phyloP scores from a whole-genome alignment of 1,140 invertebrate species.

The Trachymyrmex cornetzi region DNA sequence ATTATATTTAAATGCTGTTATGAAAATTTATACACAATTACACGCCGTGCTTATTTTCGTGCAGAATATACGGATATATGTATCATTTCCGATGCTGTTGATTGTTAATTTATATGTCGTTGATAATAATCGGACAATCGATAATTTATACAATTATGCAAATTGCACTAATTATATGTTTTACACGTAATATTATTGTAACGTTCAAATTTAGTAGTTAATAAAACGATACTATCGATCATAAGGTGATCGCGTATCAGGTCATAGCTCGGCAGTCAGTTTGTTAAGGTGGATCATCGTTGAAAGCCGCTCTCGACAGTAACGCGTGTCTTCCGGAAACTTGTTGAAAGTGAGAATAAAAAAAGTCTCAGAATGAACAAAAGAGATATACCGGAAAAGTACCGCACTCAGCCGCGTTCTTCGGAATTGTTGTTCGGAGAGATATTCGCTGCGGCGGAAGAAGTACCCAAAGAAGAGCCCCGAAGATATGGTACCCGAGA shows the following conservation, averaged over 20 bases:
- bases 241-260: conserved; percentile 1
- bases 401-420: conserved; percentile 21
- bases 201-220: conserved; percentile 22
- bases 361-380: conserved; percentile 49
- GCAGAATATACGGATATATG: not conserved
- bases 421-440: conserved; percentile 54
- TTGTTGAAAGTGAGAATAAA: conserved; percentile 49
- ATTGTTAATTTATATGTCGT: conserved; percentile 14
- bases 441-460: conserved; percentile 27
- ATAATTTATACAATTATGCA: conserved; percentile 32
- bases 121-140: conserved; percentile 25
- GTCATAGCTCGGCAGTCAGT: conserved; percentile 10
- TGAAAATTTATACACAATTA: conserved; percentile 16
- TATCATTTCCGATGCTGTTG: not conserved
- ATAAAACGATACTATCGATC: conserved; percentile 7
- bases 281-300: conserved; percentile 22
- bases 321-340: conserved; percentile 38
- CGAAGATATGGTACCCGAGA: conserved; percentile 38
- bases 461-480: conserved; percentile 40
- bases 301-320: conserved; percentile 33
- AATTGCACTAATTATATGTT: conserved; percentile 17
- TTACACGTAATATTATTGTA: not conserved
- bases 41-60: not conserved
- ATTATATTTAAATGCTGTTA: conserved; percentile 18
- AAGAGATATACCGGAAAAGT: conserved; percentile 15